These are phyloP conservation scores for Aptenodytes patagonicus DNA, from an alignment of 2,113 vertebrate species.

Conservation along the genomic window DNA sequence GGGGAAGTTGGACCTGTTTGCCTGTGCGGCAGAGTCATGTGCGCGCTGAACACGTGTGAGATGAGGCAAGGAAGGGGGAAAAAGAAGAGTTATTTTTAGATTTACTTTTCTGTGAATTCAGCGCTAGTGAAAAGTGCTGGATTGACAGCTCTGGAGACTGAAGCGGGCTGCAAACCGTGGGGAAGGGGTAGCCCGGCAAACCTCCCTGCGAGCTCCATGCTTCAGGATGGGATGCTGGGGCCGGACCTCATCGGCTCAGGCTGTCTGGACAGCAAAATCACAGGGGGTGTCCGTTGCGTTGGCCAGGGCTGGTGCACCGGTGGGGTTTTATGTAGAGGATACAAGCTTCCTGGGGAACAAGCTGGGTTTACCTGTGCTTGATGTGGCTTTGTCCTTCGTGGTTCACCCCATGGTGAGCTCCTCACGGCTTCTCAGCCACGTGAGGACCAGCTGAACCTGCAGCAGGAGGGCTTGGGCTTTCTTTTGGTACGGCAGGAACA, in stretches of 20 bases:
- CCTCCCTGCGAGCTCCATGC: fast-evolving
- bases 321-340: not conserved
- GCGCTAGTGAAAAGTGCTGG: slow-evolving; percentile 31
- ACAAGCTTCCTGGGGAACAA: not conserved
- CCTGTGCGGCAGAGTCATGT: slow-evolving; percentile 1
- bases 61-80: slow-evolving; percentile 6
- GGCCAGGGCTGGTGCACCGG: not conserved
- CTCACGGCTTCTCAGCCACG: not conserved
- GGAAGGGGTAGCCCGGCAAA: not conserved
- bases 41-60: not conserved
- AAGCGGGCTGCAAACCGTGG: not conserved
- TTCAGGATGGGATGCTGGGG: not conserved
- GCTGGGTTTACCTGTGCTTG: not conserved
- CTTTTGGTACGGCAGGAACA: not conserved
- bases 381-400: fast-evolving
- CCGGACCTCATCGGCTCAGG: fast-evolving
- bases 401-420: not conserved
- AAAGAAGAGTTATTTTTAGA: slow-evolving; percentile 32
- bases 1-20: not conserved
- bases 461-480: not conserved
- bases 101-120: slow-evolving; percentile 59
- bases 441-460: not conserved
- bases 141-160: slow-evolving; percentile 23
- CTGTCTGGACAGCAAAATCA: not conserved
- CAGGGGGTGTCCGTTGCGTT: fast-evolving